These are phyloP conservation scores for Ophioninae sp. DNA, from an alignment of 2,888 invertebrate species.

Conservation along the genomic window DNA sequence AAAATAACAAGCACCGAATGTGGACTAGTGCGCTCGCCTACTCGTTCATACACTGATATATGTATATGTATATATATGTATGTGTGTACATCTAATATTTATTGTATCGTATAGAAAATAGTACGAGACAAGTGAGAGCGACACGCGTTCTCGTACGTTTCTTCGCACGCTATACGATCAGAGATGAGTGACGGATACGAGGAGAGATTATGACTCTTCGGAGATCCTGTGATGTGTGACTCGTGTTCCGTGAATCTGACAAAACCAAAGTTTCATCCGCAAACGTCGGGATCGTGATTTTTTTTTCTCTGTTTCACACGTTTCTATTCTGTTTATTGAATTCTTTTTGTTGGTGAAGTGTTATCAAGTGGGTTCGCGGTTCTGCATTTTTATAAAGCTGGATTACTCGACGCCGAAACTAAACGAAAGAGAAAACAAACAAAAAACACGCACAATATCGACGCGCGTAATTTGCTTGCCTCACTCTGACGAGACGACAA, in stretches of 20 bases:
- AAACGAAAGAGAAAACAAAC: no score
- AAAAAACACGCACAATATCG: no score
- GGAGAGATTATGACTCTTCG: conserved; percentile 3
- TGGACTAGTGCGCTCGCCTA: conserved; percentile 1
- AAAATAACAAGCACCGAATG: conserved; percentile 3
- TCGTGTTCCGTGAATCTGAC: conserved; percentile 37
- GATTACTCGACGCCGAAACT: conserved; percentile 52
- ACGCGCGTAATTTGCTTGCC: not conserved
- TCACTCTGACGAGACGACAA: conserved; percentile 19
- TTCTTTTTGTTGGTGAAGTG: conserved; percentile 58
- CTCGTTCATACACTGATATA: conserved; percentile 11
- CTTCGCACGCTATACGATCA: not conserved
- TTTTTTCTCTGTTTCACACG: conserved; percentile 3
- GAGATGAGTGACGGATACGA: not conserved
- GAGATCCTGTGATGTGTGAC: conserved; percentile 34
- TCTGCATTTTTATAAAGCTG: conserved; percentile 39
- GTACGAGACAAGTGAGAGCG: conserved; percentile 5
- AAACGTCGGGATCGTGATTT: conserved; percentile 13
- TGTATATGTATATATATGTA: no score
- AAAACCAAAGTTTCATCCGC: conserved; percentile 5
- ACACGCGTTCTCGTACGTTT: not conserved
- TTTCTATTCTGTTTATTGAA: conserved; percentile 14
- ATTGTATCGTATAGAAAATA: conserved; percentile 24
- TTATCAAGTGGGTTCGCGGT: conserved; percentile 28
- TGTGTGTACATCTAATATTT: not conserved